Conservation (phyloP, 2,888 invertebrate species). For the Ypsolopha scabrella region DNA sequence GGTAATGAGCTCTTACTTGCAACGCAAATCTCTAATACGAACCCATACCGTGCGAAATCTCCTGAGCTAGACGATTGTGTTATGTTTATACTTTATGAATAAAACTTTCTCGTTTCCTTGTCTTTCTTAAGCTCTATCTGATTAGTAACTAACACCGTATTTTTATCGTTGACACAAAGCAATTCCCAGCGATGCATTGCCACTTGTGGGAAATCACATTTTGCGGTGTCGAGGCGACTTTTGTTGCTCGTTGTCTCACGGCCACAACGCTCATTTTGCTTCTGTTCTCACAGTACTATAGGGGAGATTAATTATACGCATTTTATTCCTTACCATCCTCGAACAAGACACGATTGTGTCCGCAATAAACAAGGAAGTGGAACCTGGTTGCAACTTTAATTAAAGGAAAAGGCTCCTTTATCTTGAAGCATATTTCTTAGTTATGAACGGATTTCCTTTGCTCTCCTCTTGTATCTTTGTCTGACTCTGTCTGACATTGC, state of each 20-base stretch:
- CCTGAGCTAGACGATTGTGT: not conserved
- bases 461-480: too few relatives aligned
- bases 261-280: slow-evolving; percentile 29
- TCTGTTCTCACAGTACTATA: slow-evolving; percentile 49
- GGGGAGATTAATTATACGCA: slow-evolving; percentile 44
- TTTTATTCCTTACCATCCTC: slow-evolving; percentile 25
- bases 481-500: too few relatives aligned
- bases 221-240: slow-evolving; percentile 29
- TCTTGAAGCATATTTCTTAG: not conserved
- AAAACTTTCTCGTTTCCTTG: slow-evolving; percentile 50
- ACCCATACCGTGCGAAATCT: not conserved
- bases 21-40: too few relatives aligned
- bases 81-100: not conserved
- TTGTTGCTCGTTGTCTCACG: slow-evolving; percentile 51
- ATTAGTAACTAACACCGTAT: slow-evolving; percentile 49
- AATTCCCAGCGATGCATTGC: slow-evolving; percentile 38
- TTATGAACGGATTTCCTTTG: too few relatives aligned
- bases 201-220: slow-evolving; percentile 49
- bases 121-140: slow-evolving; percentile 40
- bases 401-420: slow-evolving; percentile 1
- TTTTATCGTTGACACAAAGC: slow-evolving; percentile 51
- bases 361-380: slow-evolving; percentile 27
- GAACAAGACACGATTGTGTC: slow-evolving; percentile 23
- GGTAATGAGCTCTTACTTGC: too few relatives aligned
- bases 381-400: slow-evolving; percentile 7